These are phyloP conservation scores for Drosophila sechellia DNA, from an alignment of 1,140 invertebrate genomes.

Conservation along the genomic window DNA sequence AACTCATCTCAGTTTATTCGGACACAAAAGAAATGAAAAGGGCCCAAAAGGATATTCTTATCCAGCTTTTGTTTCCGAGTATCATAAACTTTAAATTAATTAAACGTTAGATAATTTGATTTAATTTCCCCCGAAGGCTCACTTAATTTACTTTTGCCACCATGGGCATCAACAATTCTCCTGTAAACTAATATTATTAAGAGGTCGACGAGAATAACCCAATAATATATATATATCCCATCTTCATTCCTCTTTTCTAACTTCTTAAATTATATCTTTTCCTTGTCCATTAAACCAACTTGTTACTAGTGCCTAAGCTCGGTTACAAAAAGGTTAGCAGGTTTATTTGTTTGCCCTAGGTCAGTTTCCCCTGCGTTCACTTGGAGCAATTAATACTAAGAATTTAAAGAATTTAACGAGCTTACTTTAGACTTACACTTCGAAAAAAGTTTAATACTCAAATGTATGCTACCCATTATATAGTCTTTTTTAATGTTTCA, in stretches of 20 bases:
- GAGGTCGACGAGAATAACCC: background rate
- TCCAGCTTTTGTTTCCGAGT: background rate
- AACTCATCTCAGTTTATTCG: background rate
- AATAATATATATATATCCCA: background rate
- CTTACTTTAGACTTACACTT: background rate
- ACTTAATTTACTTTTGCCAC: background rate
- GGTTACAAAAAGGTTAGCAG: conserved; percentile 23
- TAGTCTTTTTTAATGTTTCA: no score
- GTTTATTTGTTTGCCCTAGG: conserved; percentile 34
- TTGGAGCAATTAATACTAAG: conserved; percentile 37
- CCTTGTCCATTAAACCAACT: conserved; percentile 18
- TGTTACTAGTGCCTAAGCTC: conserved; percentile 11
- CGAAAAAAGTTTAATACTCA: background rate
- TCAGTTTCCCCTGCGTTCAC: conserved; percentile 19
- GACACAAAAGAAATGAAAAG: background rate
- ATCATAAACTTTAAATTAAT: background rate
- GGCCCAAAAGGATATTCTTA: background rate
- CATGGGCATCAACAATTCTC: background rate
- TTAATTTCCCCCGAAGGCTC: background rate
- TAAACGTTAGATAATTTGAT: background rate
- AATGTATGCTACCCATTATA: background rate
- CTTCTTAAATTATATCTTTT: background rate
- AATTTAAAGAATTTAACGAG: background rate
- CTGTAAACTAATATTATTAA: background rate
- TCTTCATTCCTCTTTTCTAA: background rate